A percentile compares a stretch with the other conserved stretches of the same genome.
phyloP scores from a whole-genome alignment of 2,113 vertebrate genomes.

The Halichoerus grypus region DNA sequence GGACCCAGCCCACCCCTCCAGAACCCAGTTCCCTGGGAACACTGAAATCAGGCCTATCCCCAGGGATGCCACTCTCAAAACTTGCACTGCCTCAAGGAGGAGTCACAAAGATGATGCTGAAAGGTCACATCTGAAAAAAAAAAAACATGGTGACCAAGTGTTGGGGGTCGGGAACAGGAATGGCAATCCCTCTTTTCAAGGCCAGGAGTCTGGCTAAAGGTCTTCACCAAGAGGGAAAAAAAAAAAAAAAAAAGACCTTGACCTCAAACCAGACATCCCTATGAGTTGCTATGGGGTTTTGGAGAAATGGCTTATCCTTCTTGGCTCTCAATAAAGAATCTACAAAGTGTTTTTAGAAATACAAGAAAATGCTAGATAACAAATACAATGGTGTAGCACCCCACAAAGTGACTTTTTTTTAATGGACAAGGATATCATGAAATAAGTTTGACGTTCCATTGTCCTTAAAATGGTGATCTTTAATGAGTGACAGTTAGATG shows the following conservation, averaged over 20 bases:
- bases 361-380: neutral
- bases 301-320: neutral
- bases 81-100: neutral
- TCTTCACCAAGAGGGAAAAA: neutral
- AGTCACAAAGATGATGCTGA: neutral
- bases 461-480: neutral
- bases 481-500: neutral
- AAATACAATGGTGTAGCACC: neutral
- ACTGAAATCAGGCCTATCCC: neutral
- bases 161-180: neutral
- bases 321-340: constrained; percentile 6
- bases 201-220: neutral
- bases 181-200: neutral
- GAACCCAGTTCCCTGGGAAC: neutral
- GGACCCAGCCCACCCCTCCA: neutral
- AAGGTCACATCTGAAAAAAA: neutral
- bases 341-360: neutral
- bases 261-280: constrained; percentile 6
- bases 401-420: neutral
- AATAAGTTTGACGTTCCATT: neutral
- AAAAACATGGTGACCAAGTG: neutral
- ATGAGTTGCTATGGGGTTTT: neutral
- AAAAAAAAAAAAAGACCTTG: neutral
- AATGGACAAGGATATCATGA: neutral
- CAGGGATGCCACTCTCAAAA: neutral